Evolutionary conservation across 1,140 invertebrate species (phyloP).

Genomic region (Camponotus vicinus): DNA sequence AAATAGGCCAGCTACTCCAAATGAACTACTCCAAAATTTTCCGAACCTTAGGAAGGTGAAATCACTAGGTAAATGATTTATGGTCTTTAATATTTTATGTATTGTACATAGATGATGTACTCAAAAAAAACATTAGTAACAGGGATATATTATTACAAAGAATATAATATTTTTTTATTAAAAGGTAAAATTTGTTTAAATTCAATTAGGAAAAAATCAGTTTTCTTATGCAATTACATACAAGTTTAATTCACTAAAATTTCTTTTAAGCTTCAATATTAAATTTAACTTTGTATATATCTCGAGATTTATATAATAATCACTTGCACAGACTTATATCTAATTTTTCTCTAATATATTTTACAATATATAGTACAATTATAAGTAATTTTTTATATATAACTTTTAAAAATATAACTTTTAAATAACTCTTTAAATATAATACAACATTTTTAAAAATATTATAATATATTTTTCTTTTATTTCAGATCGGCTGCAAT

Average conservation of each 20-base stretch:
- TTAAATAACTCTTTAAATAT: no score
- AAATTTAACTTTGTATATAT: conserved; percentile 2
- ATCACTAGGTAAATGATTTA: conserved; percentile 76
- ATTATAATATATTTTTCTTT: conserved; percentile 57
- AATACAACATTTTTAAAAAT: no score
- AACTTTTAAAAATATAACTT: no score
- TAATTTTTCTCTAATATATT: conserved; percentile 12
- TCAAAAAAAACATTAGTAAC: not conserved
- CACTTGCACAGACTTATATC: not conserved
- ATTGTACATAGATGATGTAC: not conserved
- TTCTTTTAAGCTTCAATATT: not conserved
- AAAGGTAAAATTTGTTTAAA: not conserved
- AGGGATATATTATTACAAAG: not conserved
- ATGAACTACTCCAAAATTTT: conserved; percentile 85
- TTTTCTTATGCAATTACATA: not conserved
- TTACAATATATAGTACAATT: conserved; percentile 25
- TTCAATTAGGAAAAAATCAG: no score
- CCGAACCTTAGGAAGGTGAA: conserved; percentile 85
- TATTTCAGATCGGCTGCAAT: conserved; percentile 83
- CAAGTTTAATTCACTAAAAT: not conserved
- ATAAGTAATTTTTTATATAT: no score
- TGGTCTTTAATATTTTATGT: not conserved
- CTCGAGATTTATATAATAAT: not conserved
- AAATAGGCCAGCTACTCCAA: conserved; percentile 81
- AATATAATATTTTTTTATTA: not conserved